Percentiles rank a stretch among this genome's conserved stretches.
Conservation (phyloP, 2,113 vertebrate species). For the Dasyprocta punctata region DNA sequence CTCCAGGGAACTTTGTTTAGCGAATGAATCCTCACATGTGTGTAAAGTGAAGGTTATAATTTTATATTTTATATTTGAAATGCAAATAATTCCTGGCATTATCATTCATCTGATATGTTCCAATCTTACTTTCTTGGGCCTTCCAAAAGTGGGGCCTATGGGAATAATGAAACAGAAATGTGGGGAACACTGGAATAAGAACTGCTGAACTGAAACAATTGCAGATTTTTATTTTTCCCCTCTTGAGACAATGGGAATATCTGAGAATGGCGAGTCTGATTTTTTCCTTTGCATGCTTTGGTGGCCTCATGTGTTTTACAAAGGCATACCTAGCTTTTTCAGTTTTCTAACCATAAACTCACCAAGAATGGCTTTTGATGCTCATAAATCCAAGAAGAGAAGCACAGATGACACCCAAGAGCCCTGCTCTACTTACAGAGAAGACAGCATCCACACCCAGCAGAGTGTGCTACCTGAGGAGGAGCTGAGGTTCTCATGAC, state of each 20-base stretch:
- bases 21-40: background rate
- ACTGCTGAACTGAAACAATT: background rate
- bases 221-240: background rate
- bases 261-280: background rate
- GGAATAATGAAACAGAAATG: background rate
- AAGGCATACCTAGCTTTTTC: constrained; percentile 44
- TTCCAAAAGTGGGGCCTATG: background rate
- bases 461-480: background rate
- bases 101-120: background rate
- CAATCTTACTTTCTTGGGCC: background rate
- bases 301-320: background rate
- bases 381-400: background rate
- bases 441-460: background rate
- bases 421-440: background rate
- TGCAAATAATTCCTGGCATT: background rate
- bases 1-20: background rate
- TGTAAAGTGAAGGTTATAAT: background rate
- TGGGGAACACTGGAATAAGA: background rate
- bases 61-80: constrained; percentile 24
- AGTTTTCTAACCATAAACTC: constrained; percentile 60
- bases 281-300: constrained; percentile 31
- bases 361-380: background rate
- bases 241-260: constrained; percentile 44
- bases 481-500: accelerated
- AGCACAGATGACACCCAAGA: background rate